Evolutionary conservation across 2,797 vertebrate genomes (phyloP), one percentile per base, ranked within the genome.

Genomic region (Champsocephalus gunnari): DNA sequence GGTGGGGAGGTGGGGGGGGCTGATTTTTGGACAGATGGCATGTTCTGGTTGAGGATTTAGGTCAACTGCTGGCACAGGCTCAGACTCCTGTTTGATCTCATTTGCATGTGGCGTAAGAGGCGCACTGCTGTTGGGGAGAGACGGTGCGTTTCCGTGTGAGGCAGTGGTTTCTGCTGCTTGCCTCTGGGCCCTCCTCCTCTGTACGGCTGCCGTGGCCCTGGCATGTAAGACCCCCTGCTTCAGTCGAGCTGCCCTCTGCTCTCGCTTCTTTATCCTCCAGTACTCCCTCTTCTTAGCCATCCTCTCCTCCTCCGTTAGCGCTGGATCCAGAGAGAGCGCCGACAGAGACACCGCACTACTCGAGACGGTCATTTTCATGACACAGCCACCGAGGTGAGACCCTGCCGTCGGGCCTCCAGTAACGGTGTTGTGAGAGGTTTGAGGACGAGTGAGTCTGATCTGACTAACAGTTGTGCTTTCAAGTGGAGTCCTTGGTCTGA

Each of bases 211-310:
- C 1, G 9, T 83, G 58, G 80, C 87, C 60, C 89, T 79, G 0
- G 81, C 87, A 14, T 90, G 90, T 5, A 84, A 65, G 21, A 86
- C 38, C 0, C 89, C 82, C 34, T 90, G 91, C 32, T 83, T 90
- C 17, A 91, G 50, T 3, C 87, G 82, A 2, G 89, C 91, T 1
- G 94, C 95, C 44, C 94, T 84, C 89, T 95, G 95, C 85, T 95
- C 93, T 0, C 94, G 91, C 56, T 95, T 95, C 82, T 94, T 95
- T 51, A 93, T 76, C 75, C 94, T 92, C 92, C 94, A 94, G 69
- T 94, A 94, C 77, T 94, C 93, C 44, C 92, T 90, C 80, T 93
- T 95, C 66, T 85, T 93, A 0, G 87, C 88, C 81, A 94, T 91
- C 75, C 77, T 92, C 73, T 94, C 90, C 61, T 95, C 93, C 48